These are phyloP conservation scores for Apistogramma diplotaenia DNA, from an alignment of 2,113 vertebrate genomes.

Conservation along the genomic window DNA sequence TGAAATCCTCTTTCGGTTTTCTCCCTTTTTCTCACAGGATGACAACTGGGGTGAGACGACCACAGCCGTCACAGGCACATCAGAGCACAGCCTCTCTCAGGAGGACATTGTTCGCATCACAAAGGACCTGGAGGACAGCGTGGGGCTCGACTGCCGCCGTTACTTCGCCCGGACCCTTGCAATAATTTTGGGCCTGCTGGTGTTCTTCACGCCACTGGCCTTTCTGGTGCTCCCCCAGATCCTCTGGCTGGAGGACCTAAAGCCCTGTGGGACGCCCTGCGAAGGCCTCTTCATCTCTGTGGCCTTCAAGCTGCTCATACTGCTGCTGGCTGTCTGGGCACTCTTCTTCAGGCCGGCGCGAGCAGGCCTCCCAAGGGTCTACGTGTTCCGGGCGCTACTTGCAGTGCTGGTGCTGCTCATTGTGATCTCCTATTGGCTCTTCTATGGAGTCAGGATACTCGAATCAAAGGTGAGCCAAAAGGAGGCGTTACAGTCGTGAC, in stretches of 20 bases:
- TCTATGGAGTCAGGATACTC: constrained; percentile 91
- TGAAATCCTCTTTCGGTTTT: background rate
- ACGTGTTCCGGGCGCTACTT: constrained; percentile 87
- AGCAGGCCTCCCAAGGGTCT: constrained; percentile 85
- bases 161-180: constrained; percentile 84
- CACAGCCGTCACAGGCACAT: constrained; percentile 94
- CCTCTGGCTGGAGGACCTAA: constrained; percentile 88
- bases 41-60: constrained; percentile 99
- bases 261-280: constrained; percentile 89
- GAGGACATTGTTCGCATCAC: constrained; percentile 94
- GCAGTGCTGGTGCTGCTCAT: constrained; percentile 90
- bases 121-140: constrained; percentile 89
- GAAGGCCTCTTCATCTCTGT: constrained; percentile 96
- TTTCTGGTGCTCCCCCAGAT: constrained; percentile 91
- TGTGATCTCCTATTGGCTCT: constrained; percentile 95
- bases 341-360: constrained; percentile 88
- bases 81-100: constrained; percentile 94
- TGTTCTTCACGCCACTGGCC: constrained; percentile 91
- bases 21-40: constrained; percentile 77
- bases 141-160: constrained; percentile 86
- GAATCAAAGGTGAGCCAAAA: constrained; percentile 75
- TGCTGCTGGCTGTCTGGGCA: constrained; percentile 93
- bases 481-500: background rate
- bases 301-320: constrained; percentile 94
- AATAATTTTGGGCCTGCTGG: constrained; percentile 84